Evolutionary conservation across 1,140 invertebrate species (phyloP).

Genomic region (Wiebesia pumilae): DNA sequence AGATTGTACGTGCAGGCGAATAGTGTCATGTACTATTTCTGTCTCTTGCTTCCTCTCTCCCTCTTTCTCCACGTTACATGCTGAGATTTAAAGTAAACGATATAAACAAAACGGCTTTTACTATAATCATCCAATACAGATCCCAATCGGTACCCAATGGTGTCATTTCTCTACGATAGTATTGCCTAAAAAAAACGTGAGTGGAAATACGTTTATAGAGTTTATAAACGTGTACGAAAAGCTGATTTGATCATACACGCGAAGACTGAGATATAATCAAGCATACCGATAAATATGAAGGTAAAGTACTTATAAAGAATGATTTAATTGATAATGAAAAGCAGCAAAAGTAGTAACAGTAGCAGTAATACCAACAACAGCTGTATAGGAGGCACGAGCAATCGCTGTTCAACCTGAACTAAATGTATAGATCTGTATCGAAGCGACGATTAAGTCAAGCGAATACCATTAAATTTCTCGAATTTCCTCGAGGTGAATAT

Average conservation of each 20-base stretch:
- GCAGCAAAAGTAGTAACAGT: neutral
- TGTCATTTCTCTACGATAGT: neutral
- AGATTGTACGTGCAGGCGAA: neutral
- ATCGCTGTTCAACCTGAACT: neutral
- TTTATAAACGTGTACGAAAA: neutral
- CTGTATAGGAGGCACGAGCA: neutral
- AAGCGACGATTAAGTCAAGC: slow-evolving; percentile 8
- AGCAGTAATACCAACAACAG: neutral
- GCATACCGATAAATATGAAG: neutral
- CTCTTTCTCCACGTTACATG: neutral
- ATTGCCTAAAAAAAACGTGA: neutral
- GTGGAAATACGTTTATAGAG: neutral
- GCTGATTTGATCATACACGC: slow-evolving; percentile 2
- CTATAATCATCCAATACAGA: slow-evolving; percentile 14
- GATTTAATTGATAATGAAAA: neutral
- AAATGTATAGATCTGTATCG: neutral
- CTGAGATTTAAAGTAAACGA: neutral
- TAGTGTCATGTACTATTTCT: neutral
- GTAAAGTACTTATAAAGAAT: neutral
- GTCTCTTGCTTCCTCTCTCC: neutral
- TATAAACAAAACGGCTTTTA: slow-evolving; percentile 26
- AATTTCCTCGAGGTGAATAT: slow-evolving; percentile 13
- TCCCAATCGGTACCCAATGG: neutral
- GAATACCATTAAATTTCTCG: neutral
- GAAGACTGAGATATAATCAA: neutral